Evolutionary conservation across 2,113 vertebrate species (phyloP).

Genomic region (Labrus mixtus): DNA sequence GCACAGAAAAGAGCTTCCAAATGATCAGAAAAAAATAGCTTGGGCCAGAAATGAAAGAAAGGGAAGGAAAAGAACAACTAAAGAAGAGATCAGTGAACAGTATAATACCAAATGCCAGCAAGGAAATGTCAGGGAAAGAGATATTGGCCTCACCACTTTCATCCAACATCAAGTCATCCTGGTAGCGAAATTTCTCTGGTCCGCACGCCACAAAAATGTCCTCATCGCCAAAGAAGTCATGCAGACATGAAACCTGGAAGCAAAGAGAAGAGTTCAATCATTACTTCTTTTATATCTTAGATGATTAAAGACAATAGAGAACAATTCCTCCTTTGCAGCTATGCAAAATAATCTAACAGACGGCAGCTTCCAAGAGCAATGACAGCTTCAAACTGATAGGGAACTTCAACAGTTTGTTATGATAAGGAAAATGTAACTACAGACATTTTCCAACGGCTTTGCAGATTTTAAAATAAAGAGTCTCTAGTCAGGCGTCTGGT

Average conservation of each 20-base stretch:
- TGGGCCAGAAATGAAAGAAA: neutral
- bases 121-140: conserved; percentile 15
- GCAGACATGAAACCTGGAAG: conserved; percentile 92
- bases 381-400: neutral
- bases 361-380: neutral
- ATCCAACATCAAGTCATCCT: conserved; percentile 97
- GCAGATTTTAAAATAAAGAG: neutral
- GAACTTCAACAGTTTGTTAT: neutral
- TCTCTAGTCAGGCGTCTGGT: neutral
- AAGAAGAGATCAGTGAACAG: neutral
- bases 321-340: neutral
- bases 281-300: neutral
- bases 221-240: conserved; percentile 97
- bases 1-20: neutral
- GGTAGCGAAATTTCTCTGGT: conserved; percentile 95
- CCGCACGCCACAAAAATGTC: conserved; percentile 97
- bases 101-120: conserved; percentile 21
- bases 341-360: neutral
- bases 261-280: neutral
- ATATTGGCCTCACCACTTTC: conserved; percentile 88
- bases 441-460: neutral
- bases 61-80: neutral
- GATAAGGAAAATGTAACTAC: neutral
- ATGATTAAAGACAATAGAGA: neutral
- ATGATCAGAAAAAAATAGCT: neutral